Conservation (phyloP, 2,113 vertebrate species). For the Dromaius novaehollandiae region DNA sequence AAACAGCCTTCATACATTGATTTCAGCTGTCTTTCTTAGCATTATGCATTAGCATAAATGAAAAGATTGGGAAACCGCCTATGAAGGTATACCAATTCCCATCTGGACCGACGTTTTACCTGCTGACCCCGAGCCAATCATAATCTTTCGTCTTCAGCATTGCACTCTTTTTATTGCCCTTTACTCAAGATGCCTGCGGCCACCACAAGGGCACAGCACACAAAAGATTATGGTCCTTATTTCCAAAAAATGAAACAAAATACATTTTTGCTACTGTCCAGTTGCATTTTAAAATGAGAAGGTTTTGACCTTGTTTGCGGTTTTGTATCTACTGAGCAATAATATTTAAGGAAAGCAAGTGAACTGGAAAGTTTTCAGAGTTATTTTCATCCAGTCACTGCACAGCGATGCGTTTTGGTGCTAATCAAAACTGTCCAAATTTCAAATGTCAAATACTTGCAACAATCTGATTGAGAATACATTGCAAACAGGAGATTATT, state of each 20-base stretch:
- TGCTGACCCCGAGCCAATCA: neutral
- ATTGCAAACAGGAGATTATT: neutral
- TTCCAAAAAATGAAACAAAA: neutral
- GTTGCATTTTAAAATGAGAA: neutral
- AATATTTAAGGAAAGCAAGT: neutral
- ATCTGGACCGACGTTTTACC: neutral
- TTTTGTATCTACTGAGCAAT: neutral
- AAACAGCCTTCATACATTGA: neutral
- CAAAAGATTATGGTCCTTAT: neutral
- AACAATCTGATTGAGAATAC: neutral
- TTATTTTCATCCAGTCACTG: neutral
- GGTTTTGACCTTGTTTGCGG: neutral
- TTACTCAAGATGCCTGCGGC: neutral
- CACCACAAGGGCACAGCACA: conserved; percentile 9
- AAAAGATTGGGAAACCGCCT: conserved; percentile 15
- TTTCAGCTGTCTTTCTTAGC: conserved; percentile 6
- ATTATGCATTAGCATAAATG: neutral
- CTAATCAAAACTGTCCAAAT: neutral
- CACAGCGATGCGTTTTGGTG: neutral
- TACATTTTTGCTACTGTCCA: neutral
- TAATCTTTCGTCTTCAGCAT: conserved; percentile 2
- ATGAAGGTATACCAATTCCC: neutral
- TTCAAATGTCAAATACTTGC: neutral
- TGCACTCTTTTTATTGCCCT: neutral
- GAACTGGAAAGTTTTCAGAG: neutral